phyloP scores from a whole-genome alignment of 2,797 vertebrate species.

The Urocyon cinereoargenteus region DNA sequence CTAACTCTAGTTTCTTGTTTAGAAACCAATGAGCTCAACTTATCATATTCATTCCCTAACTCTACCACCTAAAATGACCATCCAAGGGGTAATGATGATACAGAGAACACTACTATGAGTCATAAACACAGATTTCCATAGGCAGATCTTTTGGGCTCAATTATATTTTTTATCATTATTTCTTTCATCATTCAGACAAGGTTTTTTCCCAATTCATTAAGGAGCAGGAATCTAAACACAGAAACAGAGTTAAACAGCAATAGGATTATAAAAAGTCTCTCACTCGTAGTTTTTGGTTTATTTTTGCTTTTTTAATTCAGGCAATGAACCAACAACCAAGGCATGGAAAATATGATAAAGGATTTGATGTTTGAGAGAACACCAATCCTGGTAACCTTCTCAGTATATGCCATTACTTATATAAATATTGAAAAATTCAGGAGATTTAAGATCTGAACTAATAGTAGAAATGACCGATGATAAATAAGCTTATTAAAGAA shows the following conservation, averaged over 20 bases:
- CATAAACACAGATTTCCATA: not conserved
- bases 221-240: constrained; percentile 31
- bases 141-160: not conserved
- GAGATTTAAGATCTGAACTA: constrained; percentile 31
- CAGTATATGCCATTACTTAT: not conserved
- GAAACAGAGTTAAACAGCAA: not conserved
- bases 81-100: not conserved
- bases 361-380: not conserved
- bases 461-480: not conserved
- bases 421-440: constrained; percentile 8
- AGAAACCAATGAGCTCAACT: not conserved
- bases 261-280: not conserved
- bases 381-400: not conserved
- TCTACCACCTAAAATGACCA: not conserved
- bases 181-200: not conserved
- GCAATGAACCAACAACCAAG: not conserved
- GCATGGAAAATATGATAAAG: not conserved
- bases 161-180: not conserved
- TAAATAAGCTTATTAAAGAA: not conserved
- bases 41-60: not conserved
- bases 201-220: not conserved
- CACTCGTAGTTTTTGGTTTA: not conserved
- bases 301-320: constrained; percentile 17
- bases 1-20: not conserved
- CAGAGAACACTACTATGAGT: not conserved